Percentiles rank a stretch among this genome's conserved stretches.
phyloP scores from a whole-genome alignment of 2,888 invertebrate species.

The Adelphocoris suturalis region DNA sequence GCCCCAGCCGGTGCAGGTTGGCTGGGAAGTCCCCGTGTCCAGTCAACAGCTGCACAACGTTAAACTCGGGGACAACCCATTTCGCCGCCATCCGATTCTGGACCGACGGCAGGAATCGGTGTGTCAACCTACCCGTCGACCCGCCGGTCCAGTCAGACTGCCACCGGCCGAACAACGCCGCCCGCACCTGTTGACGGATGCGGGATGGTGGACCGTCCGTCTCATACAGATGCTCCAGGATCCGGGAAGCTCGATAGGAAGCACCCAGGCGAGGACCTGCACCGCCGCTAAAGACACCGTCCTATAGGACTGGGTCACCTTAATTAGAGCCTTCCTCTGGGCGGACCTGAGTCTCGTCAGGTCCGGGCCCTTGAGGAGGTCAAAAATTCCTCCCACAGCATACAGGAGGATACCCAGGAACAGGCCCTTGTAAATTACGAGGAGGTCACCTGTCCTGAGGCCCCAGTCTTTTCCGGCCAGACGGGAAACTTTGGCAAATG shows the following conservation, averaged over 20 bases:
- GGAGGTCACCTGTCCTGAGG: too few relatives aligned
- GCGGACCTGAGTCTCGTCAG: background rate
- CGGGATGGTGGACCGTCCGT: background rate
- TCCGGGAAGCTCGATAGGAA: background rate
- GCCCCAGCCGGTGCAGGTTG: background rate
- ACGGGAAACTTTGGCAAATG: too few relatives aligned
- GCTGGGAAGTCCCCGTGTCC: constrained; percentile 27
- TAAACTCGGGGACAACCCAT: background rate
- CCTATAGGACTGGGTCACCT: background rate
- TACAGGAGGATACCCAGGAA: constrained; percentile 39
- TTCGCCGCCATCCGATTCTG: background rate
- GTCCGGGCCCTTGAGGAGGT: background rate
- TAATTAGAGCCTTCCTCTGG: background rate
- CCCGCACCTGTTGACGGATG: background rate
- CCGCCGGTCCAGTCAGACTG: background rate
- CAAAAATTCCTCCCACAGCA: background rate
- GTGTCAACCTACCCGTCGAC: background rate
- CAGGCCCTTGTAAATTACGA: constrained; percentile 38
- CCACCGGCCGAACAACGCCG: background rate
- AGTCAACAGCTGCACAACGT: background rate
- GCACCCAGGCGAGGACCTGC: constrained; percentile 23
- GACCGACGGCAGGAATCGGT: background rate
- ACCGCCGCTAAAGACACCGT: background rate
- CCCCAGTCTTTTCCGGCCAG: too few relatives aligned
- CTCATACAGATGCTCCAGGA: background rate